phyloP scores from a whole-genome alignment of 1,140 invertebrate species.

The Caenorhabditis inopinata region DNA sequence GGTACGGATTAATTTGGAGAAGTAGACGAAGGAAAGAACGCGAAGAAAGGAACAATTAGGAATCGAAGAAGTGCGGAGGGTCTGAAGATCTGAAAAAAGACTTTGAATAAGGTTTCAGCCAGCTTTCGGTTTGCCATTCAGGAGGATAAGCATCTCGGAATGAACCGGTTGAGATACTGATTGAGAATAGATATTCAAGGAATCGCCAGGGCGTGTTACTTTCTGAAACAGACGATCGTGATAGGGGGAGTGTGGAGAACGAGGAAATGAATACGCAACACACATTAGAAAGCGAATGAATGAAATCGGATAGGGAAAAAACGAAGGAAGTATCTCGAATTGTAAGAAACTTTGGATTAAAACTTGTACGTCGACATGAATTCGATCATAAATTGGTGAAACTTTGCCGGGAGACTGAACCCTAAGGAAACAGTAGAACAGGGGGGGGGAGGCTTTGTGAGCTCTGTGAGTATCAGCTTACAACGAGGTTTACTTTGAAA shows the following conservation, averaged over 20 bases:
- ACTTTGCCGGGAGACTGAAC: no score
- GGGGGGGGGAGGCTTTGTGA: no score
- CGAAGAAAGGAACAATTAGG: background rate
- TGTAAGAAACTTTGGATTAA: no score
- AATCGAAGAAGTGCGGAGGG: background rate
- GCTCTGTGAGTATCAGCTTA: no score
- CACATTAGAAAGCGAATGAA: conserved; percentile 2
- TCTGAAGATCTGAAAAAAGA: background rate
- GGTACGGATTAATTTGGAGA: conserved; percentile 34
- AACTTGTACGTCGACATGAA: no score
- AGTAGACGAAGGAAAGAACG: background rate
- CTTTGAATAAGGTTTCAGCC: background rate
- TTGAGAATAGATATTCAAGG: conserved; percentile 30
- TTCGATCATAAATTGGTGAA: no score
- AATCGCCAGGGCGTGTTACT: conserved; percentile 24
- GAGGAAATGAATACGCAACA: conserved; percentile 4
- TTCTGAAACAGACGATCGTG: conserved; percentile 28
- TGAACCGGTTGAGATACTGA: conserved; percentile 3
- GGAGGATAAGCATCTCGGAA: background rate
- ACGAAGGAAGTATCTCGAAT: background rate
- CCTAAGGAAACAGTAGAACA: no score
- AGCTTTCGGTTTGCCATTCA: no score
- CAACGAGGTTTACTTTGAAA: no score
- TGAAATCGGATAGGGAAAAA: background rate
- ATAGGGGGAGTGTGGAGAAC: background rate